These are phyloP conservation scores for Eublepharis macularius DNA, from an alignment of 2,113 vertebrate genomes.

Conservation along the genomic window DNA sequence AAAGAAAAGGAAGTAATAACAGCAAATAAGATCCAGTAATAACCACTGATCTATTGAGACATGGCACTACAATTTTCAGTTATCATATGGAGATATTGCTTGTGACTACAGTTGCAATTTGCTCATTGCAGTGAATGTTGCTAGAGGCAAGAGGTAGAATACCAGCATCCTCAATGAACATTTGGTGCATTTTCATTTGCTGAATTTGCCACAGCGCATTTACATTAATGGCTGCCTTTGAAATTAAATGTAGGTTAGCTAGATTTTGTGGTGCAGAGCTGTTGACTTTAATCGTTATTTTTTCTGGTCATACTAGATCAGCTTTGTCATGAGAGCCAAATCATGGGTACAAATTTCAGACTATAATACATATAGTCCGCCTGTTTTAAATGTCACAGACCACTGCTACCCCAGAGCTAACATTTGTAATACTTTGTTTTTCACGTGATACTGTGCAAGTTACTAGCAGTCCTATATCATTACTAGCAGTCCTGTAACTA, in stretches of 20 bases:
- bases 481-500: not conserved
- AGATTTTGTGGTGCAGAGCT: slow-evolving; percentile 15
- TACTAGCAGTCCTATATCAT: not conserved
- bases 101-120: not conserved
- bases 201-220: slow-evolving; percentile 7
- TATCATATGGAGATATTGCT: not conserved
- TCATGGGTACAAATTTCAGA: not conserved
- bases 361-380: not conserved
- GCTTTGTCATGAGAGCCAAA: not conserved
- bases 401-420: not conserved
- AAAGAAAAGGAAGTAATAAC: not conserved
- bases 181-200: not conserved
- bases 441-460: not conserved
- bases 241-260: slow-evolving; percentile 25
- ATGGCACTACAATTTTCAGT: not conserved
- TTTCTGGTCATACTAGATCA: slow-evolving; percentile 12
- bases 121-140: slow-evolving; percentile 7
- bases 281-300: slow-evolving; percentile 31
- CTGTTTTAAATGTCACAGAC: not conserved
- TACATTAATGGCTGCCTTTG: not conserved
- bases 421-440: not conserved
- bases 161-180: slow-evolving; percentile 2
- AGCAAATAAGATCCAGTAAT: not conserved
- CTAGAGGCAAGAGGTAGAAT: not conserved
- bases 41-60: not conserved